Evolutionary conservation across 2,797 vertebrate species (phyloP).

Genomic region (Molossus alvarezi): DNA sequence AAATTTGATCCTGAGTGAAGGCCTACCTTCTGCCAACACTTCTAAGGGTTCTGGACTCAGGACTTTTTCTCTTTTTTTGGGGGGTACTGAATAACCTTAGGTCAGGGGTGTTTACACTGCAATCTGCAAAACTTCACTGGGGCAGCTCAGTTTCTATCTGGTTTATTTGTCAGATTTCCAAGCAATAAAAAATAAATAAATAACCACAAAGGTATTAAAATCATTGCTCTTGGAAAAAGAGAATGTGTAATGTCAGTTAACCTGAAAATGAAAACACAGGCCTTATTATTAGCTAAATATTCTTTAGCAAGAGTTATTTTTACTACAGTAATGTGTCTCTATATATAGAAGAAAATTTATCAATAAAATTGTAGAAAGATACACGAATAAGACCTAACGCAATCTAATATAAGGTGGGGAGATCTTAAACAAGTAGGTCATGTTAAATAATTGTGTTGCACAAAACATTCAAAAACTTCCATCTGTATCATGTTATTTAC

Average conservation of each 20-base stretch:
- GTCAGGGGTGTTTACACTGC: too few species aligned
- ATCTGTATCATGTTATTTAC: neutral
- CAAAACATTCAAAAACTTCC: neutral
- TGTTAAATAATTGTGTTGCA: neutral
- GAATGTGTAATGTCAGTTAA: neutral
- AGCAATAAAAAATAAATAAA: neutral
- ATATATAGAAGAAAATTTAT: neutral
- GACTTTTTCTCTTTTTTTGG: neutral
- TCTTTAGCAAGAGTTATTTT: neutral
- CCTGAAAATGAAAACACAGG: neutral
- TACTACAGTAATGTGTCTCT: neutral
- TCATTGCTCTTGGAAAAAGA: neutral
- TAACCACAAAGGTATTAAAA: neutral
- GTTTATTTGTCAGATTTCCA: neutral
- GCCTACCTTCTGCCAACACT: too few species aligned
- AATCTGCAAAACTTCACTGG: accelerated
- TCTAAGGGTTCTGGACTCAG: neutral
- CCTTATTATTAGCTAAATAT: neutral
- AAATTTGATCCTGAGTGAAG: neutral
- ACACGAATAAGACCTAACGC: neutral
- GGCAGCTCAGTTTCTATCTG: neutral
- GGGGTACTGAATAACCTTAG: too few species aligned
- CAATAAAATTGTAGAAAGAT: neutral
- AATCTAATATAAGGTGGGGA: accelerated
- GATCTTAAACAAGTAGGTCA: neutral